These are phyloP conservation scores for Chironomus tepperi DNA, from an alignment of 1,140 invertebrate species.

Conservation along the genomic window DNA sequence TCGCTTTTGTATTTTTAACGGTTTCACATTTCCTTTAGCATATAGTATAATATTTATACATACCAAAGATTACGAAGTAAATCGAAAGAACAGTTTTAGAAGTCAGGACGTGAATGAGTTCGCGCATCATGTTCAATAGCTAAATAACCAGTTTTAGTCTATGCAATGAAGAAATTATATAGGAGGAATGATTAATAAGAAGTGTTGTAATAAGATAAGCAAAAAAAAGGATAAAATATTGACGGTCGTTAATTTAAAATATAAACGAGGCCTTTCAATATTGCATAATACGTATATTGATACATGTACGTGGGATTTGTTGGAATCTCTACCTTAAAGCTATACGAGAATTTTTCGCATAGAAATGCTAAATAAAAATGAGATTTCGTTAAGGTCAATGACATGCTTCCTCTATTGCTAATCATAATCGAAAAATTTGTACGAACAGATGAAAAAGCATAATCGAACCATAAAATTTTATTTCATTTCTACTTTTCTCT, in stretches of 20 bases:
- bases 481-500: conserved; percentile 6
- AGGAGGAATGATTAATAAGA: neutral
- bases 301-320: too few relatives aligned
- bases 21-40: neutral
- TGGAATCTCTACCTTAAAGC: neutral
- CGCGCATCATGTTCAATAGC: neutral
- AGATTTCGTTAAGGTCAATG: neutral
- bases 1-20: conserved; percentile 13
- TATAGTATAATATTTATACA: neutral
- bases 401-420: neutral
- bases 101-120: conserved; percentile 1
- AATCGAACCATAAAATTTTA: conserved; percentile 23
- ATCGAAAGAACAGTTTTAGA: neutral
- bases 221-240: too few relatives aligned
- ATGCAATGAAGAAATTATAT: neutral
- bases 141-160: neutral
- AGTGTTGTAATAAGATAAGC: too few relatives aligned
- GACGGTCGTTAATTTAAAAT: too few relatives aligned
- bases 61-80: too few relatives aligned
- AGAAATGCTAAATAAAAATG: too few relatives aligned
- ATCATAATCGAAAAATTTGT: conserved; percentile 16
- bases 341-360: neutral
- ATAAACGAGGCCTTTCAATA: neutral
- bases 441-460: neutral
- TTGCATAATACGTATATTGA: neutral